These are phyloP conservation scores for Drosophila testacea DNA, from an alignment of 2,888 invertebrate genomes.

Conservation along the genomic window DNA sequence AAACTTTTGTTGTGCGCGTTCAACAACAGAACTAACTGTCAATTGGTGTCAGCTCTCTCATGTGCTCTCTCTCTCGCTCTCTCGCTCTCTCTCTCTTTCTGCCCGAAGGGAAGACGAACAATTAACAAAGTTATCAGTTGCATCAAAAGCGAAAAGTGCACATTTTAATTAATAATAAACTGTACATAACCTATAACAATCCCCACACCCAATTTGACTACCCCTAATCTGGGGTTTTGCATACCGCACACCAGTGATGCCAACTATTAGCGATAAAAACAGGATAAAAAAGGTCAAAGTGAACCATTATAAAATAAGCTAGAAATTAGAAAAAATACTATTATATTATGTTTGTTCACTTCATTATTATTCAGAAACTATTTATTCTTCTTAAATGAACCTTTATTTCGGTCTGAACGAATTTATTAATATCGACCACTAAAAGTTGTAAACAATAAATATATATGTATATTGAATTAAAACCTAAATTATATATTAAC, in stretches of 20 bases:
- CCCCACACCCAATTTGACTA: background rate
- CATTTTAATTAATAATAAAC: constrained; percentile 40
- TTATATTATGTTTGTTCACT: too few species aligned
- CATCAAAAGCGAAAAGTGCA: constrained; percentile 24
- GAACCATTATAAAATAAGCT: too few species aligned
- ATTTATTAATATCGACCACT: too few species aligned
- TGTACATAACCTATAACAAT: constrained; percentile 1
- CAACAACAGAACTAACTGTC: constrained; percentile 20
- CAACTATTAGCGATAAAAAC: too few species aligned
- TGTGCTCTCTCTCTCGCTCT: background rate
- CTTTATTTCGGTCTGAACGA: too few species aligned
- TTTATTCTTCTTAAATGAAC: too few species aligned
- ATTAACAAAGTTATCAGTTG: constrained; percentile 38
- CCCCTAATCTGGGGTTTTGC: background rate
- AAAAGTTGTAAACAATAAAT: too few species aligned
- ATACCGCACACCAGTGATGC: background rate
- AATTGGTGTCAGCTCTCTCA: constrained; percentile 6
- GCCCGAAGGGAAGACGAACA: background rate
- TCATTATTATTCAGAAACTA: too few species aligned
- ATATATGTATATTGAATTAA: too few species aligned
- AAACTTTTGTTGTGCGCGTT: constrained; percentile 19
- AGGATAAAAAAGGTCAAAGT: too few species aligned
- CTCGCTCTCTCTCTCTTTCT: background rate
- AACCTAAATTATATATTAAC: too few species aligned
- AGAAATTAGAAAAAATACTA: too few species aligned